Evolutionary conservation across 2,888 invertebrate genomes (phyloP), one percentile per base, ranked within the genome.

Genomic region (Boloria selene): DNA sequence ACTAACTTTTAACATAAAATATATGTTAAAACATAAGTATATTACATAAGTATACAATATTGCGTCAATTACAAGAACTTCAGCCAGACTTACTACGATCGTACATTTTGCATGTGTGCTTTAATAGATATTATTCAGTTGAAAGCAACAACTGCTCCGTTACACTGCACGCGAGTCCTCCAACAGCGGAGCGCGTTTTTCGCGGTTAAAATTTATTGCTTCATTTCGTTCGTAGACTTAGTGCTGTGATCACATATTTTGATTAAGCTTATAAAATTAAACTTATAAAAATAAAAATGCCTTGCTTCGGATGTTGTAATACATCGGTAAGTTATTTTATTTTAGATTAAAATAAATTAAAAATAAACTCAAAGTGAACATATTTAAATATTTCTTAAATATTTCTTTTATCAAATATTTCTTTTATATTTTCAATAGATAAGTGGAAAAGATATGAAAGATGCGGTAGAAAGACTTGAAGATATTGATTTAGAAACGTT

Each of bases 401-500:
- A 4, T n/a, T n/a, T 22, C 45, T 56, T 22, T 3, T 13, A 44
- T n/a, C n/a, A n/a, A 4, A 18, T n/a, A 4, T n/a, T n/a, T 22
- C 45, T 56, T 22, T 3, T 13, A 44, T n/a, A 10, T 55, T 44
- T 18, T 42, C 31, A 31, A 5, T 10, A 56, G 55, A 44, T n/a
- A 18, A 56, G 44, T 14, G 55, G 55, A 22, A 56, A 45, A 22
- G 55, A 56, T 56, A n/a, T 56, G 22, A 22, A 45, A 44, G 55
- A 56, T n/a, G 55, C 55, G 2, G 18, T 56, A n/a, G 55, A 56
- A 45, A 56, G 10, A 22, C 55, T 56, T 7, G 55, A 56, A n/a
- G 55, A 56, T 22, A 56, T 56, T 18, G 55, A 56, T 56, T 56
- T 56, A 45, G 55, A 56, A 5, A 45, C 55, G 3, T n/a, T 56